Percentiles rank a stretch among this genome's conserved stretches.
Evolutionary conservation across 2,797 vertebrate species (phyloP).

Genomic region (Tokudaia muenninki): DNA sequence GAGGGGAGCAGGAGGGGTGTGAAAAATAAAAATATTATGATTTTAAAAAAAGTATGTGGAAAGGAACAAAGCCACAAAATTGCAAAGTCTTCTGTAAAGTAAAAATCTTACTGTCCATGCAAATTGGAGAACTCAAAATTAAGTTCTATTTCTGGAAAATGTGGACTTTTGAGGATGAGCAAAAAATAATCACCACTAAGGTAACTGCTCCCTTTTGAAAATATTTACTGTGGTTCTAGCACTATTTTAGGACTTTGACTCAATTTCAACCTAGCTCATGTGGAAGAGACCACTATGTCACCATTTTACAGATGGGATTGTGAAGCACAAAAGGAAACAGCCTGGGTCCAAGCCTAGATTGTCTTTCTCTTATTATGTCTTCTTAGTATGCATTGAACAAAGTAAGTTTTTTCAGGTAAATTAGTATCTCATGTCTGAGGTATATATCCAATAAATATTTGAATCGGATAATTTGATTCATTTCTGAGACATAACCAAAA

Average conservation of each 20-base stretch:
- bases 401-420: constrained; percentile 56
- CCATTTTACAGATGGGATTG: background rate
- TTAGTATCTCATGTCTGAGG: constrained; percentile 8
- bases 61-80: background rate
- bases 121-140: constrained; percentile 15
- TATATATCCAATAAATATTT: constrained; percentile 62
- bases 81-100: background rate
- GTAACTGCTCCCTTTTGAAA: background rate
- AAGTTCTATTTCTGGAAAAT: background rate
- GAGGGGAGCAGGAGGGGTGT: no score
- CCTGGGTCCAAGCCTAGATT: background rate
- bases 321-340: background rate
- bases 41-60: background rate
- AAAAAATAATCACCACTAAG: background rate
- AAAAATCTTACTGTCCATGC: background rate
- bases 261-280: background rate
- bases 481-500: constrained; percentile 67
- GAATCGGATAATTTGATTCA: constrained; percentile 48
- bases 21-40: no score
- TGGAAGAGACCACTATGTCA: background rate
- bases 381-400: background rate
- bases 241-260: background rate
- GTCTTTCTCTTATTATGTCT: background rate
- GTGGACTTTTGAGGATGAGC: background rate
- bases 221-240: background rate